These are phyloP conservation scores for Casuarius casuarius DNA, from an alignment of 2,113 vertebrate species.

Conservation along the genomic window DNA sequence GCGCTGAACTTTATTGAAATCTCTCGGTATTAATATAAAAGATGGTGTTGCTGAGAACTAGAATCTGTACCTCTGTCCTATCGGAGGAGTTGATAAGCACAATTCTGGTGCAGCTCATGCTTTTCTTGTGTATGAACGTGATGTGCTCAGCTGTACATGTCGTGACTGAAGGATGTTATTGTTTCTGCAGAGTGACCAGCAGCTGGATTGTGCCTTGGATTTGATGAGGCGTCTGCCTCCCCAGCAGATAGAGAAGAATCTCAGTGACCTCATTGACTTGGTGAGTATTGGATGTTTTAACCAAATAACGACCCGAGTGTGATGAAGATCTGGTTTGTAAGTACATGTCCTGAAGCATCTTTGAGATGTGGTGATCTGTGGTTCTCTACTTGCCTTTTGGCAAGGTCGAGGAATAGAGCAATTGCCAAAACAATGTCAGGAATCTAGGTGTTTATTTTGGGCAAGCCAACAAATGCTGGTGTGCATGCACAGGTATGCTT, in stretches of 20 bases:
- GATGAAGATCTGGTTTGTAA: neutral
- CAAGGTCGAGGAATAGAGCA: neutral
- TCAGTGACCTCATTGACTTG: conserved; percentile 99
- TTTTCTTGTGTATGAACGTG: neutral
- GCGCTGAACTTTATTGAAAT: neutral
- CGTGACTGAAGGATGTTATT: neutral
- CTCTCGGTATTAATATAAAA: neutral
- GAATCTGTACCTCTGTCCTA: fast-evolving
- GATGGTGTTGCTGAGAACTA: neutral
- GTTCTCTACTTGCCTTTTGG: neutral
- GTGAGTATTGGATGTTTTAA: conserved; percentile 72
- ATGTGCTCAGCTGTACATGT: fast-evolving
- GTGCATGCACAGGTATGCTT: neutral
- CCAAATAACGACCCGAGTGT: neutral
- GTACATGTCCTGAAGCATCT: neutral
- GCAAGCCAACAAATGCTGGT: neutral
- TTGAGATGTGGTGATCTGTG: neutral
- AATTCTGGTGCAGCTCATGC: neutral
- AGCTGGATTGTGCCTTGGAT: conserved; percentile 99
- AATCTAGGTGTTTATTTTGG: fast-evolving
- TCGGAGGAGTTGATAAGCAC: neutral
- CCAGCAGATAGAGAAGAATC: conserved; percentile 99
- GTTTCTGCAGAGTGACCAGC: conserved; percentile 89
- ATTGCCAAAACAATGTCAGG: neutral
- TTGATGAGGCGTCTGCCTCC: conserved; percentile 99